Evolutionary conservation across 1,140 invertebrate genomes (phyloP), one percentile per base, ranked within the genome.

Genomic region (Neodiprion pinetum): DNA sequence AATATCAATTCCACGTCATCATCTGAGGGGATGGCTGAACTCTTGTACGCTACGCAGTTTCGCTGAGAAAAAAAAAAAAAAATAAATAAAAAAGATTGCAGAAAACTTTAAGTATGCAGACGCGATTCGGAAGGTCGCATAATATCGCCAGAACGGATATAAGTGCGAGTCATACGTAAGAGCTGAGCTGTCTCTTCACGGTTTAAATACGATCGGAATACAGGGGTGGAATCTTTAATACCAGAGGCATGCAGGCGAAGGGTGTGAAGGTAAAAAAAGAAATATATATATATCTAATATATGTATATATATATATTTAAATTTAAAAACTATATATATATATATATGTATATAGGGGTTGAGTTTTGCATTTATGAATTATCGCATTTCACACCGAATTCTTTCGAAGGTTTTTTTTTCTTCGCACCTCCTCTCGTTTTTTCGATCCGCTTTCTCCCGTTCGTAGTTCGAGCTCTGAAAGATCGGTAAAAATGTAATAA

Each of bases 371-470:
- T 61, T 61, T 61, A 61, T 61, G 53, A 61, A 61, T 61, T 61
- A 61, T 61, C 53, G 53, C 53, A 61, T 61, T 61, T 61, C 53
- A 61, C 5, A 14, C 53, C 11, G 53, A 17, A 61, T 61, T 61
- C 70, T 49, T 72, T 12, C 61, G 21, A 66, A 17, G 68, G 48
- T 66, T 47, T 49, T 74, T 48, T 70, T 48, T 48, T 49, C 53
- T 8, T 9, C 14, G 73, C 21, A 1, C 75, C 66, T 73, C 71
- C 74, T 17, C 66, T 72, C 76, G 67, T 78, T 67, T 48, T 72
- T 78, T 74, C 61, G 48, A 67, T 12, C 69, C 28, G 72, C 70
- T 73, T 17, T 76, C 9, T 7, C 8, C 23, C 21, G 17, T 21
- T 21, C 17, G 17, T 21, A 21, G 17, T 1, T 21, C 17, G 17